Evolutionary conservation across 1,140 invertebrate species (phyloP).

Genomic region (Plectrocnemia conspersa): DNA sequence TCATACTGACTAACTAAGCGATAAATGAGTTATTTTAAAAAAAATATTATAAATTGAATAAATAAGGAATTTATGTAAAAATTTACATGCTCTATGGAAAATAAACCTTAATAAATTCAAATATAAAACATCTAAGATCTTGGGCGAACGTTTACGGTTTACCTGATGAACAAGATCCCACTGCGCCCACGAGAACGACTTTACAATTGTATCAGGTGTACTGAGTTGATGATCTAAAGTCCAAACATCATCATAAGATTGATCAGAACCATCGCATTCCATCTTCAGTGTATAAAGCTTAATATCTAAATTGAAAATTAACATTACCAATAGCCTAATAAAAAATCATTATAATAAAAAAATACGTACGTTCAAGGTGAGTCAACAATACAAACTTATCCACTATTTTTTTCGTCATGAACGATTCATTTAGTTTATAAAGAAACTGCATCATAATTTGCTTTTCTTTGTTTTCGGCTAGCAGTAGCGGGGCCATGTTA

Average conservation of each 20-base stretch:
- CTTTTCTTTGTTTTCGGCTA: constrained; percentile 54
- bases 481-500: constrained; percentile 49
- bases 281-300: constrained; percentile 47
- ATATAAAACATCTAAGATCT: too few relatives aligned
- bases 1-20: too few relatives aligned
- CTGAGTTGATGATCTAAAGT: constrained; percentile 51
- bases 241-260: constrained; percentile 48
- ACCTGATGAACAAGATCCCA: constrained; percentile 71
- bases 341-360: neutral
- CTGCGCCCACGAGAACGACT: constrained; percentile 75
- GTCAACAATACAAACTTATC: constrained; percentile 72
- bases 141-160: too few relatives aligned
- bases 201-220: constrained; percentile 60
- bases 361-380: constrained; percentile 70
- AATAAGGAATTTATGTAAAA: too few relatives aligned
- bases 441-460: constrained; percentile 77
- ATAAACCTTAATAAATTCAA: too few relatives aligned
- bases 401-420: constrained; percentile 54
- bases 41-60: too few relatives aligned
- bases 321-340: neutral
- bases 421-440: constrained; percentile 61
- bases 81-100: too few relatives aligned
- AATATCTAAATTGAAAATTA: constrained; percentile 38
- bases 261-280: constrained; percentile 47
- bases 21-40: too few relatives aligned